Conservation (phyloP, 2,888 invertebrate genomes). For the Mesorhabditis spiculigera region DNA sequence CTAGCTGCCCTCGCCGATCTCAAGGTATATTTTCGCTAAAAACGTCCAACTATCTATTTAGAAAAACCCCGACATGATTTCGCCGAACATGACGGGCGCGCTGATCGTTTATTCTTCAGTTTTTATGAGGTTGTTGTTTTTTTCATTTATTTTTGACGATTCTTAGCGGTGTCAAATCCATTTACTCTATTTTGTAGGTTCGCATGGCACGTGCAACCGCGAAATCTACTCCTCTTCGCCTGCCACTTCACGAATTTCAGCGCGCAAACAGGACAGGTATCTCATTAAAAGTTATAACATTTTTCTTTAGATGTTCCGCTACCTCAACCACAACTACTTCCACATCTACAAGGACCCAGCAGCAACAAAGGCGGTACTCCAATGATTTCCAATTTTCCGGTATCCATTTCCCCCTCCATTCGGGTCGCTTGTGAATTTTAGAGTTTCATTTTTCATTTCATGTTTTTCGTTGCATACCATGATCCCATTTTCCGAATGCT, state of each 20-base stretch:
- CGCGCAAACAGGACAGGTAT: constrained; percentile 81
- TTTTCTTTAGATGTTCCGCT: constrained; percentile 46
- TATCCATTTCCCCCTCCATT: too few species aligned
- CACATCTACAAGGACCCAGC: constrained; percentile 48
- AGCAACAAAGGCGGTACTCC: too few species aligned
- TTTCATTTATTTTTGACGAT: not conserved
- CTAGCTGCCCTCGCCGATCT: constrained; percentile 90
- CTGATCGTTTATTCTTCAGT: constrained; percentile 78
- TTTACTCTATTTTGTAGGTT: too few species aligned
- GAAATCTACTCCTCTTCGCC: constrained; percentile 87
- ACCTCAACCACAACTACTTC: constrained; percentile 49
- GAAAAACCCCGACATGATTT: constrained; percentile 56
- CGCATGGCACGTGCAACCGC: constrained; percentile 86
- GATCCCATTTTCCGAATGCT: too few species aligned
- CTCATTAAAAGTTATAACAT: too few species aligned
- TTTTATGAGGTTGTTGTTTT: constrained; percentile 75
- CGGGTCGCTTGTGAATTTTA: too few species aligned
- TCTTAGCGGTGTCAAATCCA: too few species aligned
- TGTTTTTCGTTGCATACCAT: too few species aligned
- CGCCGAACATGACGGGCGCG: constrained; percentile 50
- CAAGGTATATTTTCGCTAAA: constrained; percentile 60
- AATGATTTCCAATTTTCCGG: too few species aligned
- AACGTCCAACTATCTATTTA: too few species aligned
- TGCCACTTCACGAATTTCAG: constrained; percentile 91
- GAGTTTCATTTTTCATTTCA: too few species aligned